phyloP scores from a whole-genome alignment of 2,797 vertebrate genomes.

The Enteromius treurensis region DNA sequence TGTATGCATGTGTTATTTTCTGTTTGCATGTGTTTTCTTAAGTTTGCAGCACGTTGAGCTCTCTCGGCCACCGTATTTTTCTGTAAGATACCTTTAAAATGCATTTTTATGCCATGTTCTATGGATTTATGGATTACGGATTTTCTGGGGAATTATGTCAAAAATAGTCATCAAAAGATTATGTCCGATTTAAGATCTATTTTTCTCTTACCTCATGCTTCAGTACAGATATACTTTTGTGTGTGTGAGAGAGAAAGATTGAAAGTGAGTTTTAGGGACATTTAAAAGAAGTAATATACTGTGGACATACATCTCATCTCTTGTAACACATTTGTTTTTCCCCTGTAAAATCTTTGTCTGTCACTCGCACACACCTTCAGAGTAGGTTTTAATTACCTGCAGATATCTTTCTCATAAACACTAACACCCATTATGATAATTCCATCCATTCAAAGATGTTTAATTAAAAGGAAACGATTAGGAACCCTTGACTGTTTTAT shows the following conservation, averaged over 20 bases:
- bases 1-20: no score
- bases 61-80: background rate
- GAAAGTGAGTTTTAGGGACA: background rate
- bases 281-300: background rate
- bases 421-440: conserved; percentile 1
- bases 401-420: conserved; percentile 23
- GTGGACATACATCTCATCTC: background rate
- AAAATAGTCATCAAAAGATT: background rate
- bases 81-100: background rate
- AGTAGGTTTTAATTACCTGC: conserved; percentile 29
- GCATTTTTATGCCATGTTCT: background rate
- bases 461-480: conserved; percentile 34
- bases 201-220: background rate
- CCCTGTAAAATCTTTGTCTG: background rate
- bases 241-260: background rate
- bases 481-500: conserved; percentile 22
- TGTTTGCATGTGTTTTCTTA: no score
- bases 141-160: background rate
- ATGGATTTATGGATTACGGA: background rate
- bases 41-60: no score
- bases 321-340: conserved; percentile 4
- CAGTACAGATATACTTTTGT: background rate
- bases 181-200: background rate
- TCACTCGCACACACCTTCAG: conserved; percentile 1
- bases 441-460: conserved; percentile 2